Evolutionary conservation across 2,888 invertebrate species (phyloP), one percentile per base, ranked within the genome.

Genomic region (Melanostoma mellinum): DNA sequence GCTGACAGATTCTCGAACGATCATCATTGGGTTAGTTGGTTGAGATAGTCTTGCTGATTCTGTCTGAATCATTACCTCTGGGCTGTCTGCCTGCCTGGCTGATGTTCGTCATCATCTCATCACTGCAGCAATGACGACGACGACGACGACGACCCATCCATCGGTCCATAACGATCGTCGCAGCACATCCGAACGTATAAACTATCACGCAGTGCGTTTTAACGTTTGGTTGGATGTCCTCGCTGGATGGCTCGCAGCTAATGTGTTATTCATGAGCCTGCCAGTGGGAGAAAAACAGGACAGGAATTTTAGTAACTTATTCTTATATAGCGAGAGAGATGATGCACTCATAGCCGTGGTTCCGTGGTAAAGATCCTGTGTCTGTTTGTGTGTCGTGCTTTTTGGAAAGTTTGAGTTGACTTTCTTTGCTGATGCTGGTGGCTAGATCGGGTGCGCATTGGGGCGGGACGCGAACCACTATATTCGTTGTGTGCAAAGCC

Each of bases 101-200:
- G 85, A 80, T 85, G 80, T 80, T 85, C 85, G 80, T 85, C 85
- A 80, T 85, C 85, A 85, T 85, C 85, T 80, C 85, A 80, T 85
- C 85, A 80, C 72, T 48, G 69, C 4, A 58, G 20, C 36, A 44
- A 44, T 44, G 58, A 56, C 67, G 50, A 67, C 42, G 46, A 74
- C 44, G 53, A 74, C 9, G 38, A 56, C 72, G 50, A 61, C 56
- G 56, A 75, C 69, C 79, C 79, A 84, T 79, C 79, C 74, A 84
- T 79, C 74, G 84, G 79, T 84, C 84, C 84, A 84, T 84, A 84
- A 84, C 84, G 84, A 84, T 84, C 84, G 84, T 60, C 63, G 76
- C 50, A 73, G 68, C 52, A 78, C 71, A 84, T 60, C 53, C 55
- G 71, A 84, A 84, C 84, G 69, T 79, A 84, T 84, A 84, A 79